Base-by-base conservation (phyloP, 2,797 vertebrate genomes). In the Iguana delicatissima region DNA sequence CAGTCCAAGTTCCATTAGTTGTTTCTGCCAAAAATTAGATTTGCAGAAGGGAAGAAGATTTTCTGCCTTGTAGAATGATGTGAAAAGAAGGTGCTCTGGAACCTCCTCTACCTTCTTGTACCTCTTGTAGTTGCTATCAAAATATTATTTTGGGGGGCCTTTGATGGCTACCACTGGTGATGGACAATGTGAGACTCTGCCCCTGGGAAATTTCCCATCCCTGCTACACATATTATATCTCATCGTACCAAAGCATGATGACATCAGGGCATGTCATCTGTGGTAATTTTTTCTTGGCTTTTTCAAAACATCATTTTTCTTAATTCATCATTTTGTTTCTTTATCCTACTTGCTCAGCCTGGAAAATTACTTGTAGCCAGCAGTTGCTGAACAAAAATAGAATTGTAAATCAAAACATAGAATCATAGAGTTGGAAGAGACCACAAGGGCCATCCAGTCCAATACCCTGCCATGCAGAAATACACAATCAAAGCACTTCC, bases 271-370 rank as follows among this genome's bases (percentile, higher is more conserved):
- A 18, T 42, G 29, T 50, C 12, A 50, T 26, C 9, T 84, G 5
- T 42, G 50, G 79, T 3, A 84, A 6, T 26, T 29, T 42, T 42
- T 85, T 6, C 22, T 50, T 22, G 32, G 2, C 22, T 24, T 85
- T 55, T n/a, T 24, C 10, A 55, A 55, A 4, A 13, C 50, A 32
- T 52, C 3, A 32, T 7, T 64, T 18, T 69, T 50, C 29, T 73
- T 55, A 38, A 55, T 74, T 86, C 38, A 74, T 76, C 12, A 64
- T 84, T 42, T 42, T 22, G 22, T 42, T 64, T 29, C 35, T 59
- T 77, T 86, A 76, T 59, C 26, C 57, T 35, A 42, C 35, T 87
- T 76, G 55, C 77, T 88, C 46, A 74, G 18, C 72, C 81, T 74
- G 42, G 82, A 80, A 83, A 83, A 38, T 38, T 50, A n/a, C n/a